phyloP scores from a whole-genome alignment of 1,140 invertebrate species.

The Drosophila paulistorum region DNA sequence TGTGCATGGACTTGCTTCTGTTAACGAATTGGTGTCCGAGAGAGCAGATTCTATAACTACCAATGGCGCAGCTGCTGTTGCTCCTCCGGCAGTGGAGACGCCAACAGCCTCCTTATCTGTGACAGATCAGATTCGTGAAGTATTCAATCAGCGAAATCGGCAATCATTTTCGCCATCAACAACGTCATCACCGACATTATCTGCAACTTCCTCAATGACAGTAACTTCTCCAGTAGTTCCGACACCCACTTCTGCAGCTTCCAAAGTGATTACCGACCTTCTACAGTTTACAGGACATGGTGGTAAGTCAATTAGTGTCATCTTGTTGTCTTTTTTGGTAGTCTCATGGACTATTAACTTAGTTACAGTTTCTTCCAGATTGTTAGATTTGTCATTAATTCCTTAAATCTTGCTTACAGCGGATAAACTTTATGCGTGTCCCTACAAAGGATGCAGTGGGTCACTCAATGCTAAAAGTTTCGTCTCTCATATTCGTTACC shows the following conservation, averaged over 20 bases:
- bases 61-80: not conserved
- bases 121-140: constrained; percentile 44
- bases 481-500: constrained; percentile 49
- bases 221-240: not conserved
- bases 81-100: not conserved
- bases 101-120: not conserved
- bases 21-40: constrained; percentile 28
- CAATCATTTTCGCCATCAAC: rapidly evolving
- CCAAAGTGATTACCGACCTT: constrained; percentile 12
- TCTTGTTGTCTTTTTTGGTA: too few relatives aligned
- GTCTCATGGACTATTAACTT: too few relatives aligned
- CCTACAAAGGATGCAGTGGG: constrained; percentile 39
- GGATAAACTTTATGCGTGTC: constrained; percentile 46
- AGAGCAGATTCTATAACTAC: not conserved
- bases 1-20: constrained; percentile 41
- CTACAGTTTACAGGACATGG: constrained; percentile 32
- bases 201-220: too few relatives aligned
- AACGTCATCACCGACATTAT: not conserved
- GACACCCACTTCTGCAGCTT: not conserved
- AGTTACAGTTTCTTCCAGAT: too few relatives aligned
- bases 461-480: constrained; percentile 37
- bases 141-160: constrained; percentile 32
- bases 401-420: constrained; percentile 16
- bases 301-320: constrained; percentile 36
- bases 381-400: not conserved